These are phyloP conservation scores for Myrmophylax atrothorax DNA, from an alignment of 2,113 vertebrate genomes.

Conservation along the genomic window DNA sequence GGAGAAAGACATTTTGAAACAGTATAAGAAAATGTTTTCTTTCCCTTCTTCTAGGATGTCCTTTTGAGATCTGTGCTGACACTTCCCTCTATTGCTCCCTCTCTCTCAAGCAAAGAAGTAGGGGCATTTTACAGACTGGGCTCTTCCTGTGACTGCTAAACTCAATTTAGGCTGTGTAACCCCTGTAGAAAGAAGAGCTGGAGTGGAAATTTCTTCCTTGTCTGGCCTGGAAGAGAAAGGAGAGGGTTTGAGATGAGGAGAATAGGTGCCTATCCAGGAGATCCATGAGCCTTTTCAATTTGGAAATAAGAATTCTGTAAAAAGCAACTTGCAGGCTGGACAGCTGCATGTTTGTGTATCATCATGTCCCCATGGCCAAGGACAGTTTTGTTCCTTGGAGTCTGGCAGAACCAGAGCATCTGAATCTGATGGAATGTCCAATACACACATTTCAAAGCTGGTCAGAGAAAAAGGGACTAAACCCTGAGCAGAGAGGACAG, in stretches of 20 bases:
- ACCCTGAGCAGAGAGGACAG: rapidly evolving
- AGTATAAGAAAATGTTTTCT: not conserved
- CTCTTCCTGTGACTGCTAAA: not conserved
- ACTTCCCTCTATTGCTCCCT: not conserved
- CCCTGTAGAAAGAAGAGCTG: not conserved
- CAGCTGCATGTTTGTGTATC: not conserved
- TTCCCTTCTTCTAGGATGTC: not conserved
- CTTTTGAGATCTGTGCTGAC: not conserved
- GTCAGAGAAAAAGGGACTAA: not conserved
- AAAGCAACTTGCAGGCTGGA: not conserved
- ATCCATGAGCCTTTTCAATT: not conserved
- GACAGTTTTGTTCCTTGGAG: not conserved
- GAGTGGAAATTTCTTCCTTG: not conserved
- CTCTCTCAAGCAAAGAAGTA: not conserved
- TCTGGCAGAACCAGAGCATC: not conserved
- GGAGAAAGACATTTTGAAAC: not conserved
- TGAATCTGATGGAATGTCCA: not conserved
- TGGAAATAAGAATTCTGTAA: not conserved
- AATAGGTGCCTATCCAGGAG: not conserved
- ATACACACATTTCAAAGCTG: not conserved
- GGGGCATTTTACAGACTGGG: not conserved
- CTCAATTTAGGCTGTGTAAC: not conserved
- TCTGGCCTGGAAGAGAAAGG: not conserved
- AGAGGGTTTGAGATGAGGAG: not conserved
- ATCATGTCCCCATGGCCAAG: rapidly evolving